These are phyloP conservation scores for Pygocentrus nattereri DNA, from an alignment of 2,797 vertebrate genomes.

Conservation along the genomic window DNA sequence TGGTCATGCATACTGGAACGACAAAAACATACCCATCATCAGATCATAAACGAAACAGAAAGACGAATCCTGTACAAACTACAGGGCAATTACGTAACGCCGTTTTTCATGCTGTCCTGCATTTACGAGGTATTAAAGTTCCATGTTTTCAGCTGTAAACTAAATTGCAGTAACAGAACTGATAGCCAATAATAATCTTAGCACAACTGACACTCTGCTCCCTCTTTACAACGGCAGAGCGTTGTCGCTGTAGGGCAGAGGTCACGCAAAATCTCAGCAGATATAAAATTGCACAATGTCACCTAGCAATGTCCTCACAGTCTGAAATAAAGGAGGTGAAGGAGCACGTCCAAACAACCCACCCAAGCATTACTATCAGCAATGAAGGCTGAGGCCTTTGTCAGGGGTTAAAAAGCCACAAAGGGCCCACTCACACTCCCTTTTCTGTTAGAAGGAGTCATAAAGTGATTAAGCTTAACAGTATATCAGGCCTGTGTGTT, in stretches of 20 bases:
- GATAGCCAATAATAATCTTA: background rate
- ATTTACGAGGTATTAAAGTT: background rate
- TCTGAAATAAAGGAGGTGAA: conserved; percentile 16
- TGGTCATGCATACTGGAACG: conserved; percentile 94
- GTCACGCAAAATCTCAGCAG: conserved; percentile 38
- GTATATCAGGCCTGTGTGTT: background rate
- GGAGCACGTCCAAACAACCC: background rate
- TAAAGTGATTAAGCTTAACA: background rate
- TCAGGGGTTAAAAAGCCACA: background rate
- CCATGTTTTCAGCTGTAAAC: background rate
- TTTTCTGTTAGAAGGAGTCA: background rate
- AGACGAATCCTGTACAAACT: background rate
- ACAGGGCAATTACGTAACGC: background rate
- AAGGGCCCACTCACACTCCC: background rate
- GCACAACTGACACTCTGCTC: background rate
- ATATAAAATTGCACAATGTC: conserved; percentile 16
- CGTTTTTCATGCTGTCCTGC: background rate
- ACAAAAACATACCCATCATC: conserved; percentile 25
- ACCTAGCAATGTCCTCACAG: background rate
- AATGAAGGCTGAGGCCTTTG: background rate
- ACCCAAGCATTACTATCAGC: background rate
- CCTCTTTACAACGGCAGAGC: conserved; percentile 18
- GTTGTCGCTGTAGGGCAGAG: conserved; percentile 51
- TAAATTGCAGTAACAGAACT: background rate
- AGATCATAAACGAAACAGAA: background rate